These are phyloP conservation scores for Sebastes taczanowskii DNA, from an alignment of 2,797 vertebrate species.

Conservation along the genomic window DNA sequence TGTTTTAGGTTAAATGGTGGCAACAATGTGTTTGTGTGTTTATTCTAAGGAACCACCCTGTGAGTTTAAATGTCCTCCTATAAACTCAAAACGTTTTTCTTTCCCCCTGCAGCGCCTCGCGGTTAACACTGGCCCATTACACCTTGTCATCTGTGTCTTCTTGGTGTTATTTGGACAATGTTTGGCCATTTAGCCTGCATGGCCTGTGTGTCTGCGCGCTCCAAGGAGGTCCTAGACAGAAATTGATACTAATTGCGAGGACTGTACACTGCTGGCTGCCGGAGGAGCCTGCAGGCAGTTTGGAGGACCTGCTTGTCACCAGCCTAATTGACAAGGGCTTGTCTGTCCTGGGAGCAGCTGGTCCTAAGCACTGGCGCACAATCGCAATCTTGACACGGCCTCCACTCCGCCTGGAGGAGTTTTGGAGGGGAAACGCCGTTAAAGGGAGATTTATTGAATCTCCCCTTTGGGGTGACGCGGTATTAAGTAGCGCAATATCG, in stretches of 20 bases:
- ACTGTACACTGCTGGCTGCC: constrained; percentile 92
- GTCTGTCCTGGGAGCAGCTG: constrained; percentile 99
- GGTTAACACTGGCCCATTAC: constrained; percentile 71
- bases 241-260: constrained; percentile 98
- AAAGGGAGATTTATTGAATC: constrained; percentile 98
- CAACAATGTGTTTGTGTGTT: background rate
- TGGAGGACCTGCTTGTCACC: constrained; percentile 95
- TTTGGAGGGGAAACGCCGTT: constrained; percentile 92
- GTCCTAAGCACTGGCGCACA: constrained; percentile 94
- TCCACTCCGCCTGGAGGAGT: constrained; percentile 92
- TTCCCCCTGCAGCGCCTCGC: constrained; percentile 30
- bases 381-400: constrained; percentile 96
- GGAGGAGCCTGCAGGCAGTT: constrained; percentile 88
- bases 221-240: constrained; percentile 93
- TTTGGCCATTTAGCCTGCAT: constrained; percentile 75
- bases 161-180: constrained; percentile 71
- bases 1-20: background rate
- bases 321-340: constrained; percentile 99
- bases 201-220: constrained; percentile 88
- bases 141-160: constrained; percentile 76
- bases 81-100: constrained; percentile 52
- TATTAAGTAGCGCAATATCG: constrained; percentile 89
- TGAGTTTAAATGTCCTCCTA: background rate
- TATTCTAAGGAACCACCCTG: background rate
- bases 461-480: constrained; percentile 90